Percentiles rank a stretch among this genome's conserved stretches.
Conservation (phyloP, 2,797 vertebrate species). For the Eurystomus glaucurus region DNA sequence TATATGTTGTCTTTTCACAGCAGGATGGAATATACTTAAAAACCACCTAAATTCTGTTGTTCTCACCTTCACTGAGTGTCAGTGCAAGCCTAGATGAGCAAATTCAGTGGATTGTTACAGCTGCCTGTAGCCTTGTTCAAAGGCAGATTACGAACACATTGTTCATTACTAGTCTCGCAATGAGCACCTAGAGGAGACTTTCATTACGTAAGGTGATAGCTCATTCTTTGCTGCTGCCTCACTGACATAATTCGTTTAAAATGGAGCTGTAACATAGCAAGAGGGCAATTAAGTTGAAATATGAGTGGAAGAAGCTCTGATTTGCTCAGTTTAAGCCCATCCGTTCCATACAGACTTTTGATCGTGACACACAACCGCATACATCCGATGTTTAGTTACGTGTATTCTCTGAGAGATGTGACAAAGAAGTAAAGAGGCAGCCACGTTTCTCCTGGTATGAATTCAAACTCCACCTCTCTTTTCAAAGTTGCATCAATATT, state of each 20-base stretch:
- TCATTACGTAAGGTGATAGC: slow-evolving; percentile 12
- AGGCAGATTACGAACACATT: slow-evolving; percentile 19
- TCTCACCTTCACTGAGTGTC: neutral
- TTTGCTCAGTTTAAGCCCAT: neutral
- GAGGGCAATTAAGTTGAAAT: neutral
- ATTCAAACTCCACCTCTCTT: neutral
- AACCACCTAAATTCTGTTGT: neutral
- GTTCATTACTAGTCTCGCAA: neutral
- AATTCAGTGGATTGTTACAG: neutral
- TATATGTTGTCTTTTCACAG: neutral
- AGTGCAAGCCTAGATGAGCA: neutral
- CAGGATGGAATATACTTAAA: neutral
- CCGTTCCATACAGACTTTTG: neutral
- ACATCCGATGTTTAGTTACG: neutral
- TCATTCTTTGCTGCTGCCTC: neutral
- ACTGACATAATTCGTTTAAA: neutral
- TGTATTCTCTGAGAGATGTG: neutral
- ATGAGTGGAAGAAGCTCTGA: neutral
- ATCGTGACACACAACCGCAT: neutral
- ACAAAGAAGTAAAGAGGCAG: neutral
- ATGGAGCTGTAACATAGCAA: neutral
- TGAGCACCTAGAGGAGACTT: slow-evolving; percentile 65
- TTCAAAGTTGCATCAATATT: neutral
- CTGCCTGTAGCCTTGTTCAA: neutral
- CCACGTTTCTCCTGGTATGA: neutral